Base-by-base conservation (phyloP, 2,113 vertebrate species). In the Podocnemis expansa region DNA sequence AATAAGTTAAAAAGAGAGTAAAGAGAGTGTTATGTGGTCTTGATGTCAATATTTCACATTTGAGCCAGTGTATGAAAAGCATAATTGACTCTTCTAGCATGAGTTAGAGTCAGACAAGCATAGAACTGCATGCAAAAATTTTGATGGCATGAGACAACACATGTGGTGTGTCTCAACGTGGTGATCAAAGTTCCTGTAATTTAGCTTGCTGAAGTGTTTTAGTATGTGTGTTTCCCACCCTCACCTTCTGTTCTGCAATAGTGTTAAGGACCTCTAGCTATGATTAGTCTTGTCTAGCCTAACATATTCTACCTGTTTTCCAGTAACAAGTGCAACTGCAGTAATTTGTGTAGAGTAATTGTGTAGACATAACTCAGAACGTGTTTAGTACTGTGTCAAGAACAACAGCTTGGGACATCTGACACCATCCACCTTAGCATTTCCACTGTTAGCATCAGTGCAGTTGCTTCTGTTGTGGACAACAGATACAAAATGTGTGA, bases 21-120 rank as follows among this genome's bases (percentile, higher is more conserved):
- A 87, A 51, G 88, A 80, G 82, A 47, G 86, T 13, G 85, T 94
- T 84, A 82, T 60, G 16, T 80, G 78, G 85, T 90, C 78, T 89
- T 75, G 78, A 85, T 88, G 54, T 19, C 49, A 95, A 88, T 56
- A 38, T 58, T 10, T 89, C 81, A 92, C 13, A 13, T 79, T 58
- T 31, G n/a, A 24, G 38, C 43, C 25, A 19, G 9, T 13, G 31
- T 78, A 88, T 82, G 87, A 92, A 93, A 95, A 84, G 5, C 86
- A 63, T 52, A 89, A 92, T 93, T 89, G 94, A 41, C 67, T 91
- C 82, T 85, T 76, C 58, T 86, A 78, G 82, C 1, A 2, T 75
- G 67, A 25, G 85, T 8, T 4, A 80, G 92, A 89, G 82, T 93
- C 89, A 94, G 75, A 63, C 41, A 91, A 43, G 67, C 83, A 54